Conservation (phyloP, 2,888 invertebrate species). For the Drosophila borealis region DNA sequence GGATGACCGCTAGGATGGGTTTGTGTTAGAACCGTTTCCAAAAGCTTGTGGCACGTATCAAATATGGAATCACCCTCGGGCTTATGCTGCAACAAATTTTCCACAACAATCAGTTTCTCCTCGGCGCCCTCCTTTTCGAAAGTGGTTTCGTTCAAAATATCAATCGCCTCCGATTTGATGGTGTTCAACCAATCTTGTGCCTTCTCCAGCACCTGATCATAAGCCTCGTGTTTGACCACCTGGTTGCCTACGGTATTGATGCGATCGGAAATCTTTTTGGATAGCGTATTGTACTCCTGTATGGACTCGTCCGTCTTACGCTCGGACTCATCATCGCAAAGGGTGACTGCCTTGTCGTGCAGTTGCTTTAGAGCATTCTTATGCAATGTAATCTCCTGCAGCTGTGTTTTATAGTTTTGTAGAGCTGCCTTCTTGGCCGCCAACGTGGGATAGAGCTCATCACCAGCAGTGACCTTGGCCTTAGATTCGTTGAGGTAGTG, state of each 20-base stretch:
- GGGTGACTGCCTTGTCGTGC: slow-evolving; percentile 91
- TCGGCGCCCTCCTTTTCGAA: slow-evolving; percentile 92
- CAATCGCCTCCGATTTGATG: slow-evolving; percentile 91
- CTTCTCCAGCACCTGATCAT: slow-evolving; percentile 92
- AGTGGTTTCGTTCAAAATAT: slow-evolving; percentile 91
- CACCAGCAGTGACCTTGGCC: slow-evolving; percentile 89
- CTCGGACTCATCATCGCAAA: slow-evolving; percentile 92
- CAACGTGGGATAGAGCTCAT: slow-evolving; percentile 91
- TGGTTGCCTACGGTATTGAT: slow-evolving; percentile 89
- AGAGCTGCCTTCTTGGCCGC: slow-evolving; percentile 95
- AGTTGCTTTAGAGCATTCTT: slow-evolving; percentile 93
- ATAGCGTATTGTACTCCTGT: slow-evolving; percentile 89
- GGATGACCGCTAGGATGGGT: slow-evolving; percentile 92
- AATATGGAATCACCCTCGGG: slow-evolving; percentile 90
- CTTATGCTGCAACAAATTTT: slow-evolving; percentile 90
- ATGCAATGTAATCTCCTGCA: slow-evolving; percentile 94
- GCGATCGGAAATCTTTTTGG: slow-evolving; percentile 88
- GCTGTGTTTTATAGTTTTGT: slow-evolving; percentile 91
- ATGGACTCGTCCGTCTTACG: slow-evolving; percentile 91
- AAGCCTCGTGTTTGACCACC: slow-evolving; percentile 93
- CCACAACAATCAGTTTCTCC: slow-evolving; percentile 90
- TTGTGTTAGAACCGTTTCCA: slow-evolving; percentile 90
- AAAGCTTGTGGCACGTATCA: slow-evolving; percentile 88
- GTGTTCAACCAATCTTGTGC: slow-evolving; percentile 93
- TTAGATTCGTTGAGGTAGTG: slow-evolving; percentile 94